Evolutionary conservation across 2,113 vertebrate species (phyloP).

Genomic region (Actenoides hombroni): DNA sequence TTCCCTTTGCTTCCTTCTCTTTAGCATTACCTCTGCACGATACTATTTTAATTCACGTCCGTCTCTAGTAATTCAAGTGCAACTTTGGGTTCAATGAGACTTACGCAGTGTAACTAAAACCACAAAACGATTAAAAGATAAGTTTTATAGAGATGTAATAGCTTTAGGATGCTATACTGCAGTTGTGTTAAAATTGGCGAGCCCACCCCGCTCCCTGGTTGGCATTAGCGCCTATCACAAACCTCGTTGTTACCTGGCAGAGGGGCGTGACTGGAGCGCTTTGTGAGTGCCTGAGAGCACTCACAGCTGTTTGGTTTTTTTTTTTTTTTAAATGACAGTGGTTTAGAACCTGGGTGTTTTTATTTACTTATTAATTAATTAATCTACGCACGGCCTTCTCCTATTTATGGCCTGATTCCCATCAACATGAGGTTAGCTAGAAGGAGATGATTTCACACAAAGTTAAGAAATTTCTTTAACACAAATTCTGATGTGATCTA

Average conservation of each 20-base stretch:
- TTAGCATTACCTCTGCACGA: background rate
- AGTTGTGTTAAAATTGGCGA: background rate
- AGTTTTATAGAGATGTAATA: background rate
- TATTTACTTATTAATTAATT: background rate
- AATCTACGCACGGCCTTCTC: background rate
- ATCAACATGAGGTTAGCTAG: accelerated
- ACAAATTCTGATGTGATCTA: too few relatives aligned
- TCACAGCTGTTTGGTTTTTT: accelerated
- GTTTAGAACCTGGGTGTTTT: background rate
- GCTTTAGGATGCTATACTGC: background rate
- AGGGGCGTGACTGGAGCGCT: background rate
- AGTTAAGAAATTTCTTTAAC: too few relatives aligned
- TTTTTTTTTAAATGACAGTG: too few relatives aligned
- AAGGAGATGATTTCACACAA: too few relatives aligned
- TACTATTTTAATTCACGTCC: background rate
- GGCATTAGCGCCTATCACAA: background rate
- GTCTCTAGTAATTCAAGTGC: background rate
- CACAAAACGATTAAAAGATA: background rate
- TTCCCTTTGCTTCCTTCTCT: background rate
- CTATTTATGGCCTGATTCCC: background rate
- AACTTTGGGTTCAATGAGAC: background rate
- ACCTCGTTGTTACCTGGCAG: background rate
- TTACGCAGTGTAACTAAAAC: background rate
- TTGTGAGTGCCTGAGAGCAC: too few relatives aligned
- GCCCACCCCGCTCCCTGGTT: background rate